Evolutionary conservation across 2,888 invertebrate species (phyloP).

Genomic region (Spodoptera littoralis): DNA sequence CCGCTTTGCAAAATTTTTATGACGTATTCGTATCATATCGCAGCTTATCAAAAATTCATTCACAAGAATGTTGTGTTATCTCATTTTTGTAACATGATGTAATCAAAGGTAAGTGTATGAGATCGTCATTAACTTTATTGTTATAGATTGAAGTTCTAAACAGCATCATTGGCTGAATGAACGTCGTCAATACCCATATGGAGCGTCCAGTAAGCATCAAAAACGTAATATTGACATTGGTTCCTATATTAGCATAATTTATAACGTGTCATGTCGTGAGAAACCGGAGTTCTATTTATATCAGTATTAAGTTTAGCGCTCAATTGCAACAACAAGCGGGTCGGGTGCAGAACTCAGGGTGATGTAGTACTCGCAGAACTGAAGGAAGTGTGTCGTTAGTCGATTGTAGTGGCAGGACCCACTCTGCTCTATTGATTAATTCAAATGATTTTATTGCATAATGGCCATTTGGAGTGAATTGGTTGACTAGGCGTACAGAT

Average conservation of each 20-base stretch:
- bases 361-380: constrained; percentile 49
- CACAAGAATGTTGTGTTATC: constrained; percentile 11
- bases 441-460: constrained; percentile 86
- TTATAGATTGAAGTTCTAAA: not conserved
- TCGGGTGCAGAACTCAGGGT: constrained; percentile 56
- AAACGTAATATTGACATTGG: constrained; percentile 43
- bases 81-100: constrained; percentile 25
- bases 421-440: constrained; percentile 86
- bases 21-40: constrained; percentile 1
- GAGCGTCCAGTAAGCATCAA: constrained; percentile 20
- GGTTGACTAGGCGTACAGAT: constrained; percentile 63
- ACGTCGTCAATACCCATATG: constrained; percentile 19
- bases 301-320: constrained; percentile 40
- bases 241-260: constrained; percentile 34
- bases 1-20: not conserved
- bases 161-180: constrained; percentile 9
- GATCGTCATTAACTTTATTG: constrained; percentile 18
- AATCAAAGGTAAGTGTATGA: constrained; percentile 9
- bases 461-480: constrained; percentile 69
- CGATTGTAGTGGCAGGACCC: constrained; percentile 73
- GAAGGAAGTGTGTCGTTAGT: constrained; percentile 80
- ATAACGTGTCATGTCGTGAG: constrained; percentile 62
- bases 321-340: constrained; percentile 57
- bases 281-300: constrained; percentile 58
- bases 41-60: constrained; percentile 6